Base-by-base conservation (phyloP, 2,888 invertebrate species). In the Perizoma flavofasciatum region DNA sequence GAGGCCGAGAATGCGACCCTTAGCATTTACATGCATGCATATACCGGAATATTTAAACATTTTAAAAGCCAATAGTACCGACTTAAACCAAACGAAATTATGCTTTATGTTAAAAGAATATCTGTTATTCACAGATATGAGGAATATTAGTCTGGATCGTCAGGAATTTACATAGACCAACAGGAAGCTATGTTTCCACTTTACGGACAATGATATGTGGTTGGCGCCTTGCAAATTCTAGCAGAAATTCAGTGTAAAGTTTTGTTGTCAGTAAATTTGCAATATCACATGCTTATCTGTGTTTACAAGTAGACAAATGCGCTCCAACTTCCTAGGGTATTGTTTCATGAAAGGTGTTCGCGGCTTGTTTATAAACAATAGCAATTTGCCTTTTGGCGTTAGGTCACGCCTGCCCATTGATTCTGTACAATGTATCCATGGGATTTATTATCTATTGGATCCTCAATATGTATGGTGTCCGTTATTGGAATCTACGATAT, bases 361-460 rank as follows among this genome's bases (percentile, higher is more conserved):
- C 80, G 77, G 79, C 83, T 82, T 74, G 82, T 81, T 82, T 82
- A 85, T 83, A 84, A 81, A 86, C 85, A 85, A 86, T 85, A 80
- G 84, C 79, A 83, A 85, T 84, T 83, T 83, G 79, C 85, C 85
- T 83, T 81, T 82, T 74, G 79, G 84, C 81, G 83, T 74, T 85
- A 79, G 83, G 81, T 85, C 84, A 80, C 78, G 81, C 81, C 78
- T 74, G 77, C 77, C 78, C 78, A 79, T 81, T 78, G 83, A 76
- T 76, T 79, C 72, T 73, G 71, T 72, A 75, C 74, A 78, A 75
- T 71, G 72, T 73, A 72, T 73, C 72, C 71, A 69, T 71, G 66
- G 67, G 63, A 72, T 71, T 71, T 72, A 73, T 73, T 69, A 74
- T 74, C 74, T 70, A 65, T 71, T 74, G 65, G 68, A 67, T 68